Evolutionary conservation across 2,888 invertebrate species (phyloP).

Genomic region (Chironomus riparius): DNA sequence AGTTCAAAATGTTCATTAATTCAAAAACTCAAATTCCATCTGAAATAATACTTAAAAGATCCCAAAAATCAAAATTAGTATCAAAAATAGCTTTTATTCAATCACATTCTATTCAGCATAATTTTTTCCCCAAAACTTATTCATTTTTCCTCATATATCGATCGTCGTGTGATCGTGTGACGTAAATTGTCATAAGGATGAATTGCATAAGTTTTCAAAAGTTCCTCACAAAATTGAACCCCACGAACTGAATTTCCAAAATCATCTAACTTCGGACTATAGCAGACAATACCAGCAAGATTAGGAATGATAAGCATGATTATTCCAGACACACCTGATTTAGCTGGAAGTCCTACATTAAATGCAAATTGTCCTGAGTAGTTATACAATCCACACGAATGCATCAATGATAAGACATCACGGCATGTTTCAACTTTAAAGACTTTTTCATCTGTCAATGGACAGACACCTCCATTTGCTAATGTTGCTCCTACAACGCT

Average conservation of each 20-base stretch:
- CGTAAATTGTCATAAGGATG: constrained; percentile 94
- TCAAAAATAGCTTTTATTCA: too few relatives aligned
- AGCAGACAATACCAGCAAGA: constrained; percentile 90
- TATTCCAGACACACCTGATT: constrained; percentile 84
- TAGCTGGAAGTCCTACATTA: constrained; percentile 76
- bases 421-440: constrained; percentile 83
- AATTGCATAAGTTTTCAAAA: constrained; percentile 87
- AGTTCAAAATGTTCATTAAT: too few relatives aligned
- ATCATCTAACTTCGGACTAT: constrained; percentile 86
- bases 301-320: constrained; percentile 92
- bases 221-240: constrained; percentile 86
- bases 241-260: constrained; percentile 88
- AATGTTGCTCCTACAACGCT: constrained; percentile 91
- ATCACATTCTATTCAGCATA: too few relatives aligned
- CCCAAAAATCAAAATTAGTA: too few relatives aligned
- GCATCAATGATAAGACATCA: constrained; percentile 94
- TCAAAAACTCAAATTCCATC: too few relatives aligned
- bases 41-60: too few relatives aligned
- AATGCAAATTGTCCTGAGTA: constrained; percentile 94
- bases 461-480: constrained; percentile 98
- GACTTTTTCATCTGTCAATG: constrained; percentile 89
- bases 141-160: too few relatives aligned
- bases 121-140: too few relatives aligned
- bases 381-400: constrained; percentile 95
- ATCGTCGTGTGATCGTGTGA: constrained; percentile 58